phyloP scores from a whole-genome alignment of 2,113 vertebrate genomes.

The Pogona vitticeps region DNA sequence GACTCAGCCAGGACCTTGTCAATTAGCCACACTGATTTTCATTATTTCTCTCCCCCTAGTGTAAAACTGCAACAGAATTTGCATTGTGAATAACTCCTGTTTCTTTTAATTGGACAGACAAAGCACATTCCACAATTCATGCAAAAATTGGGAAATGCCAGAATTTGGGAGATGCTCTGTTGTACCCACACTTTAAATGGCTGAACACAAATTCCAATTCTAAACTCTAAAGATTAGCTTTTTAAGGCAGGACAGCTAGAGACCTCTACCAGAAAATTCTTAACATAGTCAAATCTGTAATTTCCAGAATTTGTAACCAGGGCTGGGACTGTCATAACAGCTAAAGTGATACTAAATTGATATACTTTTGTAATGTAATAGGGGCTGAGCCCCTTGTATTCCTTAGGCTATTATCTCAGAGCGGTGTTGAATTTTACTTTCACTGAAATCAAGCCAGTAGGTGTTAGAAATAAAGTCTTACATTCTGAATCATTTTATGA shows the following conservation, averaged over 20 bases:
- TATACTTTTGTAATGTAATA: not conserved
- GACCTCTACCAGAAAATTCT: not conserved
- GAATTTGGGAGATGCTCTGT: not conserved
- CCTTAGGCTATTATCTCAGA: not conserved
- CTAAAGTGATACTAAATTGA: not conserved
- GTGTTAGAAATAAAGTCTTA: not conserved
- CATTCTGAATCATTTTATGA: conserved; percentile 53
- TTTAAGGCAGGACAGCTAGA: not conserved
- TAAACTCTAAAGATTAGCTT: not conserved
- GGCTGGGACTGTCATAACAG: not conserved
- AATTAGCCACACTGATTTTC: too few species aligned
- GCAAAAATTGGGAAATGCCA: not conserved
- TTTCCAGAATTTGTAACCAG: not conserved
- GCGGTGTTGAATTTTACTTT: not conserved
- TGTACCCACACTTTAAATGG: not conserved
- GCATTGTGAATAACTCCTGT: not conserved
- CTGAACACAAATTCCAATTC: not conserved
- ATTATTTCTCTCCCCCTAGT: too few species aligned
- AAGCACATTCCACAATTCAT: not conserved
- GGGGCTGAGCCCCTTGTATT: not conserved
- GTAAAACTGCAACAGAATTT: too few species aligned
- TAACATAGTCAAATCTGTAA: not conserved
- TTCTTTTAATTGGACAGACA: not conserved
- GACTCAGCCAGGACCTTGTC: too few species aligned
- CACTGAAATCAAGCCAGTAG: conserved; percentile 30